Percentiles rank a stretch among this genome's conserved stretches.
Evolutionary conservation across 2,888 invertebrate genomes (phyloP).

Genomic region (Drosophila yooni): DNA sequence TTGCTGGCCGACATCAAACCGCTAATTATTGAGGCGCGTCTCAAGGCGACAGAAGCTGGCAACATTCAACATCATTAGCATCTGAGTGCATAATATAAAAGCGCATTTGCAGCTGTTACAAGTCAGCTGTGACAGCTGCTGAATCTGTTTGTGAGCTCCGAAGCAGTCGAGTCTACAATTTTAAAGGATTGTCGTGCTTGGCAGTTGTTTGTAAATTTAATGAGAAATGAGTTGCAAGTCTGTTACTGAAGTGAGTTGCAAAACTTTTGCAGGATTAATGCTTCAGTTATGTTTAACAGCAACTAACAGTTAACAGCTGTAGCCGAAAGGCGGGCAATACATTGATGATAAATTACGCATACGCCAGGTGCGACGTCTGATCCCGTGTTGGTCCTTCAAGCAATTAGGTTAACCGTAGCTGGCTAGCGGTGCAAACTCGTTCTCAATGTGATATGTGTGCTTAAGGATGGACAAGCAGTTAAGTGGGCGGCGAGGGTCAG

Average conservation of each 20-base stretch:
- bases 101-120: slow-evolving; percentile 14
- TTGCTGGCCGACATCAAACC: slow-evolving; percentile 19
- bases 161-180: background rate
- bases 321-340: slow-evolving; percentile 23
- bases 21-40: slow-evolving; percentile 40
- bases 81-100: slow-evolving; percentile 28
- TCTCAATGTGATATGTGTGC: slow-evolving; percentile 26
- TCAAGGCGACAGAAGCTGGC: slow-evolving; percentile 20
- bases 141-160: slow-evolving; percentile 22
- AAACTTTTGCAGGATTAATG: slow-evolving; percentile 28
- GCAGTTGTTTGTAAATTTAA: slow-evolving; percentile 34
- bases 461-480: background rate
- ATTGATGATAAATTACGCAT: slow-evolving; percentile 54
- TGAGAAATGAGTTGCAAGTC: slow-evolving; percentile 31
- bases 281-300: slow-evolving; percentile 34
- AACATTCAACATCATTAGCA: slow-evolving; percentile 26
- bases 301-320: slow-evolving; percentile 12
- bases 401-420: slow-evolving; percentile 44
- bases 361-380: slow-evolving; percentile 42
- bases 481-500: background rate
- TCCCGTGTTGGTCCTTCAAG: slow-evolving; percentile 16
- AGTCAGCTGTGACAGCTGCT: slow-evolving; percentile 33
- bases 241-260: slow-evolving; percentile 26
- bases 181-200: slow-evolving; percentile 4
- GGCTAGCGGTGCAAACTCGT: slow-evolving; percentile 9